Evolutionary conservation across 1,140 invertebrate species (phyloP).

Genomic region (Sycobia sp.): DNA sequence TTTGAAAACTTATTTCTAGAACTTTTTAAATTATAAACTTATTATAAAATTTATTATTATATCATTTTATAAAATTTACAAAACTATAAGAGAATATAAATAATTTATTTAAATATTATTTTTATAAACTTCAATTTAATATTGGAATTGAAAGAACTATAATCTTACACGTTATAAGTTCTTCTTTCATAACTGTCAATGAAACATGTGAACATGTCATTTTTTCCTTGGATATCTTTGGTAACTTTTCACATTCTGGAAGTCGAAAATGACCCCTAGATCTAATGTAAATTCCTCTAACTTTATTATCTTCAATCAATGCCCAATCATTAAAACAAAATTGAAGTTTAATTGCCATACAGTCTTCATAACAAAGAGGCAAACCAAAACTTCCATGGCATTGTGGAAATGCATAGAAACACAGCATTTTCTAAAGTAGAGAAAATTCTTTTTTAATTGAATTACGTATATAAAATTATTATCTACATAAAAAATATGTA

Average conservation of each 20-base stretch:
- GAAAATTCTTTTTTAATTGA: background rate
- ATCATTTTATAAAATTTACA: no score
- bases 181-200: slow-evolving; percentile 79
- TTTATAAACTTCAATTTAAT: no score
- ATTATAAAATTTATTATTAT: no score
- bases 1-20: no score
- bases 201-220: slow-evolving; percentile 79
- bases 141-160: no score
- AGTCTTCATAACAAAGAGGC: slow-evolving; percentile 90
- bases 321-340: slow-evolving; percentile 95
- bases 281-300: slow-evolving; percentile 75
- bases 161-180: slow-evolving; percentile 75
- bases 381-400: slow-evolving; percentile 70
- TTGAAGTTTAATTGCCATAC: slow-evolving; percentile 84
- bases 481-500: background rate
- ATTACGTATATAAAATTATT: background rate
- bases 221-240: slow-evolving; percentile 65
- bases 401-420: slow-evolving; percentile 89
- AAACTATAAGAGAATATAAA: no score
- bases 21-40: no score
- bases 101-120: no score
- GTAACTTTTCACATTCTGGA: slow-evolving; percentile 82
- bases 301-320: slow-evolving; percentile 86
- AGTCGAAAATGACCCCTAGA: slow-evolving; percentile 85
- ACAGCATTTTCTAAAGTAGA: slow-evolving; percentile 75